These are phyloP conservation scores for Poecilobothrus nobilitatus DNA, from an alignment of 2,888 invertebrate genomes.

Conservation along the genomic window DNA sequence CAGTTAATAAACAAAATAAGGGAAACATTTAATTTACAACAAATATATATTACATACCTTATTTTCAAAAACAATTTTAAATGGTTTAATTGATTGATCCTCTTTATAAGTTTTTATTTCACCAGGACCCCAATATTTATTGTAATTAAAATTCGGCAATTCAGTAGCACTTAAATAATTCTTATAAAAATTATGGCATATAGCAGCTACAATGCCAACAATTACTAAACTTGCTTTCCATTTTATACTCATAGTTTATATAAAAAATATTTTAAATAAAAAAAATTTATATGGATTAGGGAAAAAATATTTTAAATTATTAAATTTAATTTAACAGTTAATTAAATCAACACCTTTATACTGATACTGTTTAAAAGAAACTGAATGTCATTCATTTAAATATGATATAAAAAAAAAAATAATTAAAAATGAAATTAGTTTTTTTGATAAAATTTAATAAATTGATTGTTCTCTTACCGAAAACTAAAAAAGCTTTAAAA, in stretches of 20 bases:
- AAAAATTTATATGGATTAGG: background rate
- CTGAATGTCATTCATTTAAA: too few species aligned
- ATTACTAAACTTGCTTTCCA: background rate
- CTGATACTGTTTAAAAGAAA: too few species aligned
- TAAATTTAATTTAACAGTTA: too few species aligned
- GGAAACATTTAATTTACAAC: background rate
- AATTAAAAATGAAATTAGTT: too few species aligned
- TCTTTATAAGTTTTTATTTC: constrained; percentile 21
- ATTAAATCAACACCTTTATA: too few species aligned
- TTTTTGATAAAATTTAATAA: too few species aligned
- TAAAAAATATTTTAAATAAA: too few species aligned
- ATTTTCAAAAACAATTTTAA: constrained; percentile 16
- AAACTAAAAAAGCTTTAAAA: too few species aligned
- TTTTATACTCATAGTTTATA: background rate
- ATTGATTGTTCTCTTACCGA: too few species aligned
- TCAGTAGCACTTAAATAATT: background rate
- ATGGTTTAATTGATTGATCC: constrained; percentile 17
- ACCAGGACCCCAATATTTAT: constrained; percentile 26
- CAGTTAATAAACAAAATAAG: too few species aligned
- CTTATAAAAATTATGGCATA: background rate
- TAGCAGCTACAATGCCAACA: background rate
- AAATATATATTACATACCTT: constrained; percentile 32
- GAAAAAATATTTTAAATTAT: too few species aligned
- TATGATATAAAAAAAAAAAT: too few species aligned
- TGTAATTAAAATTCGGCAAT: constrained; percentile 21